Conservation (phyloP, 2,888 invertebrate species). For the Luperina nickerlii region DNA sequence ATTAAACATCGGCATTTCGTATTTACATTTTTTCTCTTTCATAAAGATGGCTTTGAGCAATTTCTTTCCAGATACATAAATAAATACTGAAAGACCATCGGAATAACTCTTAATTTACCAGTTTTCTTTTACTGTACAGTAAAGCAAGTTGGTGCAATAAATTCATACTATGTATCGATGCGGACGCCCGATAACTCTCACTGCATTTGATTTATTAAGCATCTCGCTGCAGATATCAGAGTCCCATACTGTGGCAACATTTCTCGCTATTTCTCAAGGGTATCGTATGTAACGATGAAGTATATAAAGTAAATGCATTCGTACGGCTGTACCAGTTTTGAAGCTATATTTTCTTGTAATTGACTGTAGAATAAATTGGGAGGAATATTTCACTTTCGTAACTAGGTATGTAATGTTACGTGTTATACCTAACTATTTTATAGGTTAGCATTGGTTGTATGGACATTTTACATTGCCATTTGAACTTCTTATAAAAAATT, state of each 20-base stretch:
- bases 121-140: slow-evolving; percentile 55
- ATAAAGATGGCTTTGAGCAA: slow-evolving; percentile 51
- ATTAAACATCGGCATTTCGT: slow-evolving; percentile 43
- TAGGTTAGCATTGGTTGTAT: not conserved
- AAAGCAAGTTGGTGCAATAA: slow-evolving; percentile 61
- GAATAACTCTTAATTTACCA: slow-evolving; percentile 58
- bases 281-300: slow-evolving; percentile 62
- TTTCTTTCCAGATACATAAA: slow-evolving; percentile 49
- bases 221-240: slow-evolving; percentile 64
- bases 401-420: not conserved
- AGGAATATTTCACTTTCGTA: not conserved
- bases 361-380: slow-evolving; percentile 14
- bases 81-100: slow-evolving; percentile 41
- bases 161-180: slow-evolving; percentile 62
- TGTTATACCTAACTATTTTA: not conserved
- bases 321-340: slow-evolving; percentile 43
- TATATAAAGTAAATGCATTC: slow-evolving; percentile 55
- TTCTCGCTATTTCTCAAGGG: slow-evolving; percentile 66
- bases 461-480: not conserved
- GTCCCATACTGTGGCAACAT: slow-evolving; percentile 63
- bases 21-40: slow-evolving; percentile 35
- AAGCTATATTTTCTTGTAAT: slow-evolving; percentile 30
- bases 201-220: slow-evolving; percentile 67
- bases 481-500: not conserved
- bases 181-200: slow-evolving; percentile 59